Conservation (phyloP, 92 coral and sea anemone genomes). For the Paramuricea clavata region DNA sequence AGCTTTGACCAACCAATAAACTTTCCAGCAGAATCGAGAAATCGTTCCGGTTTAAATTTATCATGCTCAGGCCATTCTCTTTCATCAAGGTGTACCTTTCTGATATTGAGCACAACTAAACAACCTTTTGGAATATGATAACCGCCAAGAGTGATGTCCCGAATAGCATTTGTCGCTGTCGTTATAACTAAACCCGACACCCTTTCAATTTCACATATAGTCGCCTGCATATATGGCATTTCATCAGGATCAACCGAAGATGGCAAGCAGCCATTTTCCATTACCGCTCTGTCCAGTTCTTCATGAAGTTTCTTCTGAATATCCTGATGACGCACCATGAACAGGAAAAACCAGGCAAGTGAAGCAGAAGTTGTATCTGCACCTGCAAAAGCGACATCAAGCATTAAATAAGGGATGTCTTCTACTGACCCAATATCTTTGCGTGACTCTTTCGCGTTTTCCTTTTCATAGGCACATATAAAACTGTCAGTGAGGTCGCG, state of each 20-base stretch:
- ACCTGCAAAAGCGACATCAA: constrained; percentile 45
- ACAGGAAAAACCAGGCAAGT: constrained; percentile 56
- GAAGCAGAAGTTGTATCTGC: constrained; percentile 63
- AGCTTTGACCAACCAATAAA: constrained; percentile 37
- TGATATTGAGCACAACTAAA: constrained; percentile 45
- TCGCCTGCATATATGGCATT: constrained; percentile 37
- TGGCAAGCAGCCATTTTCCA: constrained; percentile 52
- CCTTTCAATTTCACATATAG: constrained; percentile 57
- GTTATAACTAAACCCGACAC: constrained; percentile 40
- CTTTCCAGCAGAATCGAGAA: constrained; percentile 64
- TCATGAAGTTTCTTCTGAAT: constrained; percentile 57
- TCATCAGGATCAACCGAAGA: neutral
- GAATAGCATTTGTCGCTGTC: neutral
- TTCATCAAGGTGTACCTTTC: constrained; percentile 68
- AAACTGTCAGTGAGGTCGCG: constrained; percentile 70
- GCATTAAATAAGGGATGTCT: neutral
- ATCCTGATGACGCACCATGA: constrained; percentile 46
- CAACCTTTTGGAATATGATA: constrained; percentile 67
- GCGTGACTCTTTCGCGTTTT: neutral
- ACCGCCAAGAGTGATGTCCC: constrained; percentile 57
- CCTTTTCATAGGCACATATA: constrained; percentile 35
- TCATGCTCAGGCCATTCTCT: constrained; percentile 64
- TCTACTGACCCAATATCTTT: constrained; percentile 5
- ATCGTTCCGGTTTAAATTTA: constrained; percentile 59
- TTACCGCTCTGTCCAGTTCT: constrained; percentile 63